These are phyloP conservation scores for Aplodontia rufa DNA, from an alignment of 2,113 vertebrate genomes.

Conservation along the genomic window DNA sequence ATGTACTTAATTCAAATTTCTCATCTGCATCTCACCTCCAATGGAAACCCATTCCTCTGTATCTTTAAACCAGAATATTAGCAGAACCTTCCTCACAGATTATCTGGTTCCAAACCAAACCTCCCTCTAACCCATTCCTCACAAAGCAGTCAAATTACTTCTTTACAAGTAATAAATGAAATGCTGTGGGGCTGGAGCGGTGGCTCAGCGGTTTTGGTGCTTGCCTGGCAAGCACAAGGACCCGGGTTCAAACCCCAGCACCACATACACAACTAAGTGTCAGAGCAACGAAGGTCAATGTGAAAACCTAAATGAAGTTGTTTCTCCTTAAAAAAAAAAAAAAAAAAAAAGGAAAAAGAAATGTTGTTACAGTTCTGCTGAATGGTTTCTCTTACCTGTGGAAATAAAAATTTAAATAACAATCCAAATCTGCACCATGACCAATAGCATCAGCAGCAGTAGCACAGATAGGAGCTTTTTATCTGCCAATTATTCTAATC, in stretches of 20 bases:
- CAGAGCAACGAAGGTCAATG: too few species aligned
- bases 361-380: background rate
- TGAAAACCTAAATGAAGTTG: too few species aligned
- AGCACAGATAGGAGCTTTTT: background rate
- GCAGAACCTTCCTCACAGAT: background rate
- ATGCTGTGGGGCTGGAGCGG: too few species aligned
- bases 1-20: background rate
- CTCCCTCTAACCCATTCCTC: background rate
- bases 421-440: background rate
- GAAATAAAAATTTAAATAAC: background rate
- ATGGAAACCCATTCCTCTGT: background rate
- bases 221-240: too few species aligned
- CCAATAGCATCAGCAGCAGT: background rate
- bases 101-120: background rate
- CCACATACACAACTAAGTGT: too few species aligned
- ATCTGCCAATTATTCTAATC: background rate
- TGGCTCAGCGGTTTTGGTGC: too few species aligned
- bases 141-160: background rate
- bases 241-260: too few species aligned
- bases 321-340: too few species aligned
- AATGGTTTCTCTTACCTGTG: background rate
- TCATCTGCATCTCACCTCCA: background rate
- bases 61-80: background rate
- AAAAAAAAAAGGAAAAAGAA: too few species aligned
- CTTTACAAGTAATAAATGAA: background rate